Conservation (phyloP, 2,797 vertebrate genomes). For the Nyctalus aviator region DNA sequence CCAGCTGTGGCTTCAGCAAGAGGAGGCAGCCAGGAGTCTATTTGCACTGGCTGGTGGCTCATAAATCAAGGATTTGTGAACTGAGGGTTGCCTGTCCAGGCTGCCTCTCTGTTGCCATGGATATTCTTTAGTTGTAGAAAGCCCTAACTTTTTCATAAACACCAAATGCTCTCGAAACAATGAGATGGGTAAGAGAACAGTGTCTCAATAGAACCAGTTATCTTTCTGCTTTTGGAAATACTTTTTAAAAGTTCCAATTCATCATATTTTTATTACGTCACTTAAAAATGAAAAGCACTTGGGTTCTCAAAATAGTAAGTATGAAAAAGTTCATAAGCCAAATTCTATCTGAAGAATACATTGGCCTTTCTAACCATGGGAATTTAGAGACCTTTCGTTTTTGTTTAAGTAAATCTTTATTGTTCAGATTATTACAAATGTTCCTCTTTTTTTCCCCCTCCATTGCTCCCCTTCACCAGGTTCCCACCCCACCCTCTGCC, state of each 20-base stretch:
- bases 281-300: constrained; percentile 53
- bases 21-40: neutral
- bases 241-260: neutral
- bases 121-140: neutral
- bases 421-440: too few species aligned
- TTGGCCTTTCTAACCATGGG: neutral
- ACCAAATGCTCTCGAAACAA: neutral
- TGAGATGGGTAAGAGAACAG: neutral
- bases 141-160: neutral
- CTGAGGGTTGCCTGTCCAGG: neutral
- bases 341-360: neutral
- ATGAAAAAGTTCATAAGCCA: constrained; percentile 13
- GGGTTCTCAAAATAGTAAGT: constrained; percentile 24
- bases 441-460: too few species aligned
- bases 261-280: constrained; percentile 36
- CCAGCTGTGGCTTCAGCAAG: neutral
- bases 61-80: neutral
- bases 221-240: constrained; percentile 22
- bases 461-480: too few species aligned
- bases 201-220: neutral
- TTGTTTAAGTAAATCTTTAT: too few species aligned
- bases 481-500: too few species aligned
- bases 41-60: neutral
- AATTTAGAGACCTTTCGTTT: neutral
- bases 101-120: neutral